phyloP scores from a whole-genome alignment of 2,888 invertebrate genomes.

The Caradrina kadenii region DNA sequence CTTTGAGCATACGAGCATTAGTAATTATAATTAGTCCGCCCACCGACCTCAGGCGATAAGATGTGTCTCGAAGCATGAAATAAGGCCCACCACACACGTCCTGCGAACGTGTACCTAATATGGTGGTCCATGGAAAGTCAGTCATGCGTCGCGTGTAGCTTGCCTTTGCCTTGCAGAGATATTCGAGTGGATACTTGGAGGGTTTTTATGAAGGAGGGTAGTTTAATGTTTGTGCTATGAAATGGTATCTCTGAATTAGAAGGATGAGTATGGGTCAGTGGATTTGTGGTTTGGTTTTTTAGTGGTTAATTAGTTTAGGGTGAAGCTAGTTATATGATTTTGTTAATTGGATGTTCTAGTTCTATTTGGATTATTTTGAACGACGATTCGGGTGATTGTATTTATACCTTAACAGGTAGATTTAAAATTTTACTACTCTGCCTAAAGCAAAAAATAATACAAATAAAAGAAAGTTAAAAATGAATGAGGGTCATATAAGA shows the following conservation, averaged over 20 bases:
- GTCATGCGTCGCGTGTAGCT: conserved; percentile 79
- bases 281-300: conserved; percentile 36
- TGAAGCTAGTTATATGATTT: conserved; percentile 1
- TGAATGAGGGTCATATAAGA: too few relatives aligned
- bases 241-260: conserved; percentile 48
- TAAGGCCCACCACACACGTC: conserved; percentile 83
- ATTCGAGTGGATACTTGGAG: conserved; percentile 74
- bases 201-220: conserved; percentile 64
- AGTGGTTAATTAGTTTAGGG: conserved; percentile 39
- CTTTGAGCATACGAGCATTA: conserved; percentile 85
- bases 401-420: too few relatives aligned
- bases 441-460: too few relatives aligned
- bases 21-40: conserved; percentile 87
- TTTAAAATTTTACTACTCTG: too few relatives aligned
- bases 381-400: too few relatives aligned
- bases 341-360: conserved; percentile 17
- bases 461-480: too few relatives aligned
- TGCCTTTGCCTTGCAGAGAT: conserved; percentile 73
- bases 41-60: conserved; percentile 88
- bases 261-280: conserved; percentile 44
- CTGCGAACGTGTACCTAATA: conserved; percentile 70
- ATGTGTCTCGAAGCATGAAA: conserved; percentile 88
- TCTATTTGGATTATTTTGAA: too few relatives aligned
- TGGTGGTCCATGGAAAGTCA: conserved; percentile 81
- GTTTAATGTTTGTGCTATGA: conserved; percentile 63